Base-by-base conservation (phyloP, 2,888 invertebrate genomes). In the Mimumesa dahlbomi region DNA sequence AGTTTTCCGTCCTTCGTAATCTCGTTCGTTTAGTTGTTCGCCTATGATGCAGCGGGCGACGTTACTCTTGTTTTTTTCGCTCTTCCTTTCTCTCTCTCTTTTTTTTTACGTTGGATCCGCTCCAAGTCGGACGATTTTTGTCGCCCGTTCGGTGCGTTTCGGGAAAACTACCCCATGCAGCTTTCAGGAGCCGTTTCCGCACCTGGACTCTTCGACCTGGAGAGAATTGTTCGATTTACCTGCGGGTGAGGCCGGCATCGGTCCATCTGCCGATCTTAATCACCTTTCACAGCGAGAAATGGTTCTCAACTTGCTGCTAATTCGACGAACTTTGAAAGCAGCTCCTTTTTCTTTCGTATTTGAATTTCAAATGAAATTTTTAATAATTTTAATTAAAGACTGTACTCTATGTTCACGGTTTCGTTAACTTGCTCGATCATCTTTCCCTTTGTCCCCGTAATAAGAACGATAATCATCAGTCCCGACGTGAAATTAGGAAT, bases 111-210 rank as follows among this genome's bases (percentile, higher is more conserved):
- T 62, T 71, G 71, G 75, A 53, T 3, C n/a, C 34, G 11, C 13
- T 56, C 67, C 71, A 71, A 75, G 53, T 73, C 70, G 76, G 57
- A 2, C 65, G 53, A 67, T 38, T 56, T 58, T 53, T 40, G n/a
- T 56, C 31, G 11, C 34, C 40, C 38, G 13, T 5, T 29, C 29
- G 18, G 13, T 3, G 7, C 18, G 18, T 43, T 71, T 48, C 13
- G 6, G 13, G 46, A 14, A 59, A 71, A 45, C 22, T 16, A 18
- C 19, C 54, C 59, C 31, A 9, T 11, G n/a, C 1, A 7, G 11
- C 6, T 29, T 52, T 42, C 11, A 22, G 16, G 22, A 18, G 45
- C 19, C 22, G 29, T 3, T 29, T 25, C 5, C 5, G 42, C 56
- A 61, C 65, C 59, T 56, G 62, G 64, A 53, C 49, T 49, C 16